Percentiles rank a stretch among this genome's conserved stretches.
These are phyloP conservation scores for Drosophila nigricruria DNA, from an alignment of 2,888 invertebrate species.

Conservation along the genomic window DNA sequence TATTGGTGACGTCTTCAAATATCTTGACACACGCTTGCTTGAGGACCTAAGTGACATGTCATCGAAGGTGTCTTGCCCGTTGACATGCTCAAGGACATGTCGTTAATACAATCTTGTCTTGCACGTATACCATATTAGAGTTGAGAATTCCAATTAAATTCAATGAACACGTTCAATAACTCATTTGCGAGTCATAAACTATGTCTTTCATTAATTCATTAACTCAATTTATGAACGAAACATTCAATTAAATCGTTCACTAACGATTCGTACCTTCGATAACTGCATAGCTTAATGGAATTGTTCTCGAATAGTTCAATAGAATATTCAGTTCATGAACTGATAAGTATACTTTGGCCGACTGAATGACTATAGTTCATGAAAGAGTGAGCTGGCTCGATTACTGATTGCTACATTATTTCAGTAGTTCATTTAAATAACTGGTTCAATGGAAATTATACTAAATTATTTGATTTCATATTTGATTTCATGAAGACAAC, in stretches of 20 bases:
- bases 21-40: neutral
- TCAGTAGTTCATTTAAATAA: neutral
- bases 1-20: constrained; percentile 8
- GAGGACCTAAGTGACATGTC: constrained; percentile 6
- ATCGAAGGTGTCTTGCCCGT: constrained; percentile 3
- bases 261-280: neutral
- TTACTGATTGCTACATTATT: neutral
- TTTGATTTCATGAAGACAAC: too few relatives aligned
- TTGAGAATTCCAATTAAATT: neutral
- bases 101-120: neutral
- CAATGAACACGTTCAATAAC: neutral
- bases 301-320: too few relatives aligned
- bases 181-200: neutral
- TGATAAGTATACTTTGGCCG: neutral
- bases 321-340: neutral
- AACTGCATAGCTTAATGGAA: too few relatives aligned
- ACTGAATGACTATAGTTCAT: neutral
- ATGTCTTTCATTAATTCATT: neutral
- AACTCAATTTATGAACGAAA: neutral
- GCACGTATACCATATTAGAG: neutral
- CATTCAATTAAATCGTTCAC: too few relatives aligned
- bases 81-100: constrained; percentile 7
- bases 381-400: neutral
- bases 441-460: neutral
- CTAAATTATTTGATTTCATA: neutral